Conservation (phyloP, 1,140 invertebrate species). For the Leptoteleia sp. region DNA sequence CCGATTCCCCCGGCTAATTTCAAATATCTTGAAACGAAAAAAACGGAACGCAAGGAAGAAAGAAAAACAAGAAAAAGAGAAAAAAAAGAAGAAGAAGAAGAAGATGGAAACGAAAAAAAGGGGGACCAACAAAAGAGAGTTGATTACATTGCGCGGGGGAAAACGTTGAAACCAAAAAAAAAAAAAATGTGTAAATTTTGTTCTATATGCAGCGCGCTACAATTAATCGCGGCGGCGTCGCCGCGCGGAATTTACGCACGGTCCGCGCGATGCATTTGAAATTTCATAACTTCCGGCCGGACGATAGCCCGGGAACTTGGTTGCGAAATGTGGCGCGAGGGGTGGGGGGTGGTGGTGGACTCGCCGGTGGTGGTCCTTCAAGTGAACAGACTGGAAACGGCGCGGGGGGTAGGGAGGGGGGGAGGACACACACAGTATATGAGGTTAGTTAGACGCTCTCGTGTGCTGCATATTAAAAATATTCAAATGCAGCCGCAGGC, state of each 20-base stretch:
- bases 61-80: too few relatives aligned
- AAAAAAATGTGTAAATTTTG: slow-evolving; percentile 53
- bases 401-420: too few relatives aligned
- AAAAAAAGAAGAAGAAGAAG: too few relatives aligned
- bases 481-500: slow-evolving; percentile 73
- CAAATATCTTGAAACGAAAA: too few relatives aligned
- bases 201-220: slow-evolving; percentile 33
- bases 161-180: too few relatives aligned
- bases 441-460: slow-evolving; percentile 76
- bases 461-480: slow-evolving; percentile 79
- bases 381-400: slow-evolving; percentile 39
- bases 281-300: slow-evolving; percentile 71
- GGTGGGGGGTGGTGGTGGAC: slow-evolving; percentile 11
- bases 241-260: slow-evolving; percentile 70
- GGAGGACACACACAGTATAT: slow-evolving; percentile 66
- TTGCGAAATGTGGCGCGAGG: too few relatives aligned
- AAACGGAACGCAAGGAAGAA: too few relatives aligned
- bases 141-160: slow-evolving; percentile 45
- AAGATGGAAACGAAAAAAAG: slow-evolving; percentile 3
- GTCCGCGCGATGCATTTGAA: slow-evolving; percentile 70
- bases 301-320: slow-evolving; percentile 44
- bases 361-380: slow-evolving; percentile 26
- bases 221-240: slow-evolving; percentile 68
- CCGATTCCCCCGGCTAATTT: too few relatives aligned
- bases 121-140: slow-evolving; percentile 26